These are phyloP conservation scores for Tokudaia muenninki DNA, from an alignment of 2,797 vertebrate genomes.

Conservation along the genomic window DNA sequence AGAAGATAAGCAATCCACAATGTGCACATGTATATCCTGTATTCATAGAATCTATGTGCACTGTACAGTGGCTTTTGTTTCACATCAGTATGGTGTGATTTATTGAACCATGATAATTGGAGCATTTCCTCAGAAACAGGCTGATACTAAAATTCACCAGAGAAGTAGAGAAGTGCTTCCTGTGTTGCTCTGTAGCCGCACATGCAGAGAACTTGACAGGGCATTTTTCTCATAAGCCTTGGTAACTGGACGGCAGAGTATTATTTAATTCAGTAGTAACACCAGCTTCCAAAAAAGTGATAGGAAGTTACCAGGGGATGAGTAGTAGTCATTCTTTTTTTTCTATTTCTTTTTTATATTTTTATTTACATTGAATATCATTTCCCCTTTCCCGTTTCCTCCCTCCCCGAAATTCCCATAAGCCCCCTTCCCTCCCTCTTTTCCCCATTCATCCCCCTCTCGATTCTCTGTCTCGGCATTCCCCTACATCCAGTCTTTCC, in stretches of 20 bases:
- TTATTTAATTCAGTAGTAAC: background rate
- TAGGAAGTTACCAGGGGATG: background rate
- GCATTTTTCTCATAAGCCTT: background rate
- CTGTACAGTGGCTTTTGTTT: constrained; percentile 40
- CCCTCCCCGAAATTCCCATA: too few relatives aligned
- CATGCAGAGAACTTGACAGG: background rate
- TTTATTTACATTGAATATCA: too few relatives aligned
- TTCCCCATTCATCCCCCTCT: too few relatives aligned
- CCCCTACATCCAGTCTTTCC: too few relatives aligned
- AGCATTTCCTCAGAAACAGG: constrained; percentile 50
- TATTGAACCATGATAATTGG: constrained; percentile 48
- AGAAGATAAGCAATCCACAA: background rate
- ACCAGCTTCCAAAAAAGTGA: too few relatives aligned
- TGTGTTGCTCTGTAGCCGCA: constrained; percentile 32
- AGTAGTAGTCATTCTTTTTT: background rate
- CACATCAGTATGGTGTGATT: constrained; percentile 9
- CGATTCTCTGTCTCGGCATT: too few relatives aligned
- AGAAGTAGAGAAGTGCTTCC: constrained; percentile 52
- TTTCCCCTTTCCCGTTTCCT: too few relatives aligned
- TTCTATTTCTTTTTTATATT: too few relatives aligned
- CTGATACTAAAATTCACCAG: constrained; percentile 38
- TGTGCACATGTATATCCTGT: background rate
- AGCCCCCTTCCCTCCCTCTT: too few relatives aligned
- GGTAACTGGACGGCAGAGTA: background rate
- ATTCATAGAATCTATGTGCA: background rate